Percentiles rank a stretch among this genome's conserved stretches.
Conservation (phyloP, 1,140 invertebrate genomes). For the Formica exsecta region DNA sequence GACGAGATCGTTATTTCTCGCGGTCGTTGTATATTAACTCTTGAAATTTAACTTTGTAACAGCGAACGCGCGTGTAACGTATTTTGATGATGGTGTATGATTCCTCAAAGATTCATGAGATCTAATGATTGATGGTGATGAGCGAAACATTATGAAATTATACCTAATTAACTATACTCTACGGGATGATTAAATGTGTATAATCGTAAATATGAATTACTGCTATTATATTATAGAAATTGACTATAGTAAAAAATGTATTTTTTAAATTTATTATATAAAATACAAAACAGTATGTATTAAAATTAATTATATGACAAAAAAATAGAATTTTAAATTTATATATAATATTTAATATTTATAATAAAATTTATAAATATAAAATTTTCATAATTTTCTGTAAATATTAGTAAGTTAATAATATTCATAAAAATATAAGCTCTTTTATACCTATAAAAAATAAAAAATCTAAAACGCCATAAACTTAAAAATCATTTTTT, state of each 20-base stretch:
- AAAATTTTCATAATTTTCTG: constrained; percentile 6
- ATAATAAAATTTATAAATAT: too few species aligned
- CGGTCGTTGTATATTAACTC: background rate
- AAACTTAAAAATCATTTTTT: too few species aligned
- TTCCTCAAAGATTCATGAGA: background rate
- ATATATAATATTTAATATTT: too few species aligned
- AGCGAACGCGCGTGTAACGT: background rate
- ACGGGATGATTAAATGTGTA: background rate
- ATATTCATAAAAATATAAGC: background rate
- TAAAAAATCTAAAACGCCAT: background rate
- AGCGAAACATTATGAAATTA: background rate
- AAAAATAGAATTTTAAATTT: background rate
- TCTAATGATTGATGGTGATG: background rate
- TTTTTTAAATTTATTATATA: background rate
- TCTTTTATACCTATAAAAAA: too few species aligned
- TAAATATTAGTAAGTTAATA: background rate
- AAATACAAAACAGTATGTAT: background rate
- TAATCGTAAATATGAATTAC: background rate
- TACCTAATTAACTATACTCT: background rate
- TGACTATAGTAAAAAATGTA: background rate
- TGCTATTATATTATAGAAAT: background rate
- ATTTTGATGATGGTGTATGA: background rate
- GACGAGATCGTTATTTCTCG: constrained; percentile 53
- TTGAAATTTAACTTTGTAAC: constrained; percentile 34
- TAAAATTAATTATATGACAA: background rate